Percentiles rank a stretch among this genome's conserved stretches.
Evolutionary conservation across 1,140 invertebrate species (phyloP).

Genomic region (Matsumurasca onukii): DNA sequence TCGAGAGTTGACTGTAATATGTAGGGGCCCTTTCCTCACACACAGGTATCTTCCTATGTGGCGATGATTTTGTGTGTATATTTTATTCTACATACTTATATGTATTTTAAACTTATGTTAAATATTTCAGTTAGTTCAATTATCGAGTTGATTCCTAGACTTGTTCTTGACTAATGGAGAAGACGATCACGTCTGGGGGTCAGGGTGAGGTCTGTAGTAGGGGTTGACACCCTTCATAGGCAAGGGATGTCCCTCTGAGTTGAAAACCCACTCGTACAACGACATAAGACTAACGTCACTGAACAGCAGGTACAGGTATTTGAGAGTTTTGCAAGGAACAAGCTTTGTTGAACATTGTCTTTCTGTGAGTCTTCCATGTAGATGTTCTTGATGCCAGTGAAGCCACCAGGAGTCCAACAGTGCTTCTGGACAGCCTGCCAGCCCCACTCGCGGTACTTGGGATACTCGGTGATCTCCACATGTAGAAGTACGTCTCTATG

Average conservation of each 20-base stretch:
- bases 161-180: too few relatives aligned
- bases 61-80: too few relatives aligned
- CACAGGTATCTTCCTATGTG: too few relatives aligned
- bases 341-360: constrained; percentile 98
- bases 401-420: constrained; percentile 89
- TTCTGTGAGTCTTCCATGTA: constrained; percentile 81
- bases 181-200: too few relatives aligned
- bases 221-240: constrained; percentile 82
- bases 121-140: too few relatives aligned
- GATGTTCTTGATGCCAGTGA: constrained; percentile 92
- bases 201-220: constrained; percentile 68
- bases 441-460: constrained; percentile 96
- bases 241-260: constrained; percentile 98
- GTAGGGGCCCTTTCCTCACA: too few relatives aligned
- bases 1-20: too few relatives aligned
- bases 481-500: constrained; percentile 94
- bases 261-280: constrained; percentile 97
- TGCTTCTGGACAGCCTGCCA: constrained; percentile 97
- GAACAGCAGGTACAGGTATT: constrained; percentile 97
- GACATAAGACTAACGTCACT: constrained; percentile 90
- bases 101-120: too few relatives aligned
- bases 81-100: too few relatives aligned
- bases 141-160: too few relatives aligned
- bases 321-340: constrained; percentile 98
- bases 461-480: constrained; percentile 97